Conservation (phyloP, 2,797 vertebrate species). For the Takifugu rubripes region DNA sequence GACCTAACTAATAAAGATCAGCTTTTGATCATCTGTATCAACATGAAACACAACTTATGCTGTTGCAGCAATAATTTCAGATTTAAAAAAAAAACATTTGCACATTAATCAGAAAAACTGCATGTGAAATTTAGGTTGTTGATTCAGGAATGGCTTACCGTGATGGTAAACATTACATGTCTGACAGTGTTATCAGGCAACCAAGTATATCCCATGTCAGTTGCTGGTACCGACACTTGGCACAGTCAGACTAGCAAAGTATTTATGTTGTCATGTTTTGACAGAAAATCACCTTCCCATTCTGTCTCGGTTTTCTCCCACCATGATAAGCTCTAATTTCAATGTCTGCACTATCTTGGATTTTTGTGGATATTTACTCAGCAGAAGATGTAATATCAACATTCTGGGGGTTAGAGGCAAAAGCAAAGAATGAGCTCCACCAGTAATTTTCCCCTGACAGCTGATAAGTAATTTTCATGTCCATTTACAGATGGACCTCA, state of each 20-base stretch:
- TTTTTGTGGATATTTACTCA: conserved; percentile 54
- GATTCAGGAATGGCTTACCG: conserved; percentile 45
- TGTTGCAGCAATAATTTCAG: not conserved
- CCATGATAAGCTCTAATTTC: conserved; percentile 63
- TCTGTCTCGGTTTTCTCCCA: conserved; percentile 21
- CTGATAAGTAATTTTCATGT: conserved; percentile 66
- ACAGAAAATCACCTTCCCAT: conserved; percentile 49
- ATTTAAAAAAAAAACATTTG: no score
- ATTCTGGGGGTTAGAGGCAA: conserved; percentile 34
- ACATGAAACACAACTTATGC: no score
- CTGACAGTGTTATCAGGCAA: conserved; percentile 45
- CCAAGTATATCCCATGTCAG: conserved; percentile 61
- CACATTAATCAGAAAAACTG: conserved; percentile 12
- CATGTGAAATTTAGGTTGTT: conserved; percentile 44
- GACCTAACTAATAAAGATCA: no score
- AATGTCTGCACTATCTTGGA: conserved; percentile 31
- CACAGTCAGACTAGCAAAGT: conserved; percentile 60
- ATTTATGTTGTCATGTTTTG: conserved; percentile 66
- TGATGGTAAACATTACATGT: conserved; percentile 57
- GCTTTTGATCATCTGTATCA: no score
- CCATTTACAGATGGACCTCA: conserved; percentile 51
- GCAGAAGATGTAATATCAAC: conserved; percentile 59
- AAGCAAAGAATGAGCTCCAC: conserved; percentile 35
- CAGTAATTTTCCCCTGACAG: conserved; percentile 63
- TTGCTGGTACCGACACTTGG: conserved; percentile 39